These are phyloP conservation scores for Drosophila baimaii DNA, from an alignment of 1,140 invertebrate genomes.

Conservation along the genomic window DNA sequence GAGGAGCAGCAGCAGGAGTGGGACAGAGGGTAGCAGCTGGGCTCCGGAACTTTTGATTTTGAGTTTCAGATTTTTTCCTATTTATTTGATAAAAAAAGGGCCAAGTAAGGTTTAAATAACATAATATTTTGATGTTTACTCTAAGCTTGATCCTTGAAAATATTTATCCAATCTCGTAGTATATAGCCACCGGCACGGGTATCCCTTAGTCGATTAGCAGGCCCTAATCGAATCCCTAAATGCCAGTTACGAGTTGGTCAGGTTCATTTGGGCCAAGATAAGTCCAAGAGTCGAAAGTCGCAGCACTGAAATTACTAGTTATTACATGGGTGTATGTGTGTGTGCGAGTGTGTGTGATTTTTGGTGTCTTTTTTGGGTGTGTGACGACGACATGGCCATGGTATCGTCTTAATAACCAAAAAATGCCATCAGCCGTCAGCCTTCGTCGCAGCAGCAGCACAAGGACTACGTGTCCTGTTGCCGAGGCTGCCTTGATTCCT, in stretches of 20 bases:
- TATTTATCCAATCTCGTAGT: no score
- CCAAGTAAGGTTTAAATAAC: background rate
- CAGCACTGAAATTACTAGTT: constrained; percentile 60
- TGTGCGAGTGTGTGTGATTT: constrained; percentile 19
- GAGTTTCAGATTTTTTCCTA: background rate
- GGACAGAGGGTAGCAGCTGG: background rate
- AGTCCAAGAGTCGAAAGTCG: constrained; percentile 79
- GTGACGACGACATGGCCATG: constrained; percentile 57
- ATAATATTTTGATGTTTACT: background rate
- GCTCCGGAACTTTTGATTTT: background rate
- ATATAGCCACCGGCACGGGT: no score
- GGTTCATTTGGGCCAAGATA: constrained; percentile 75
- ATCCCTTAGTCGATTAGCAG: background rate
- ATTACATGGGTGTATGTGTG: constrained; percentile 49
- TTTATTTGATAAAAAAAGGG: no score
- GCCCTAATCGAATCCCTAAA: constrained; percentile 15
- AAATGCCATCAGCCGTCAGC: constrained; percentile 72
- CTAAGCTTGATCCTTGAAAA: no score
- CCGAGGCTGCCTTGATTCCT: constrained; percentile 42
- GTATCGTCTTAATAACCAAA: constrained; percentile 81
- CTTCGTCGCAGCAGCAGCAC: constrained; percentile 12
- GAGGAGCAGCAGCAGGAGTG: constrained; percentile 1
- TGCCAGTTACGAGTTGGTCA: constrained; percentile 40
- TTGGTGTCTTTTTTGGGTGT: constrained; percentile 9
- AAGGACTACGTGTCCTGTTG: constrained; percentile 35